Evolutionary conservation across 2,888 invertebrate genomes (phyloP).

Genomic region (Hyalella azteca): DNA sequence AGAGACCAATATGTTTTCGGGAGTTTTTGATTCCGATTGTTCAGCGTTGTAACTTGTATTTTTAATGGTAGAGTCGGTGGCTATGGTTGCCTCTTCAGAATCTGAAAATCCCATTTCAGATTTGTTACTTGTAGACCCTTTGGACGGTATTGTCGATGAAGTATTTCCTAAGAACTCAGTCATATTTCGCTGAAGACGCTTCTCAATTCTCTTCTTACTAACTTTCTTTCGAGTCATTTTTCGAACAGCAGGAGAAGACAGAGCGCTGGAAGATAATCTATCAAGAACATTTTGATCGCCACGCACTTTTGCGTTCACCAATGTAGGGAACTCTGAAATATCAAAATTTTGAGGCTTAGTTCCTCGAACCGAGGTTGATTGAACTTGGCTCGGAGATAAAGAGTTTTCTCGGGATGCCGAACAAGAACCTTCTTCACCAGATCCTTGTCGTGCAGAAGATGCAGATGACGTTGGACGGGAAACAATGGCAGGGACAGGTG

Average conservation of each 20-base stretch:
- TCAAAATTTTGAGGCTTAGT: neutral
- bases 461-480: neutral
- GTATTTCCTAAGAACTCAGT: neutral
- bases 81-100: constrained; percentile 27
- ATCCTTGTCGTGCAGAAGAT: constrained; percentile 16
- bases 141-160: neutral
- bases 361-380: neutral
- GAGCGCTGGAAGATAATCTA: neutral
- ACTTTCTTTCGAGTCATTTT: constrained; percentile 8
- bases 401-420: neutral
- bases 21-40: too few relatives aligned
- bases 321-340: neutral
- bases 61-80: constrained; percentile 22
- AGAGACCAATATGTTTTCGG: too few relatives aligned
- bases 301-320: neutral
- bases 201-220: constrained; percentile 14
- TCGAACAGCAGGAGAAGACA: neutral
- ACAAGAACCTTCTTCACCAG: constrained; percentile 22
- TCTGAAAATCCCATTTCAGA: neutral
- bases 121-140: neutral
- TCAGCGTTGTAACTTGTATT: neutral
- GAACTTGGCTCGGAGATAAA: neutral
- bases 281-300: neutral
- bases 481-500: neutral
- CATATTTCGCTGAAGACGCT: neutral